Evolutionary conservation across 1,140 invertebrate species (phyloP).

Genomic region (Zaprionus taronus): DNA sequence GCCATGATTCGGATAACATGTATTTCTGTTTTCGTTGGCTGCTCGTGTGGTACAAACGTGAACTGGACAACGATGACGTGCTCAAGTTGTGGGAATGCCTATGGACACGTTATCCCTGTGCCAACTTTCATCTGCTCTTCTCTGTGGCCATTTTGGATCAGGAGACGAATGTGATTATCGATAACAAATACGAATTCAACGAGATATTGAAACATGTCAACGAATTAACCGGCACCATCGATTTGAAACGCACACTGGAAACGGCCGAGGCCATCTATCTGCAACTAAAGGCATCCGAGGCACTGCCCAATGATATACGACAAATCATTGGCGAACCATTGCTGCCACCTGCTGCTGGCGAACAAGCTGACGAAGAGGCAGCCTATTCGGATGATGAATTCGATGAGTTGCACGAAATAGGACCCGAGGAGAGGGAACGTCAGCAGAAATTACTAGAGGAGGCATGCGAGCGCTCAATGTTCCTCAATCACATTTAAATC

Average conservation of each 20-base stretch:
- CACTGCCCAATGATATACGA: constrained; percentile 89
- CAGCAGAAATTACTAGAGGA: constrained; percentile 73
- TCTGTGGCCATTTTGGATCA: constrained; percentile 95
- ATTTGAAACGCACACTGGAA: constrained; percentile 91
- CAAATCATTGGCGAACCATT: constrained; percentile 88
- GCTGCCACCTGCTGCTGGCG: constrained; percentile 56
- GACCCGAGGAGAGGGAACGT: constrained; percentile 70
- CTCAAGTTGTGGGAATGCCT: constrained; percentile 93
- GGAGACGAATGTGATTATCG: constrained; percentile 94
- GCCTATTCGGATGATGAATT: constrained; percentile 76
- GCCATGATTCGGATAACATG: constrained; percentile 98
- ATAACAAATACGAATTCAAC: constrained; percentile 96
- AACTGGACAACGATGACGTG: constrained; percentile 90
- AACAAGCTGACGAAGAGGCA: constrained; percentile 49
- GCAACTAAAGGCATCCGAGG: constrained; percentile 90
- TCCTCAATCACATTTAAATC: constrained; percentile 58
- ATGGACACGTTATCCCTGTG: constrained; percentile 96
- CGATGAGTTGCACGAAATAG: constrained; percentile 66
- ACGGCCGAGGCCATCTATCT: constrained; percentile 95
- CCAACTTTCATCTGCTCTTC: constrained; percentile 96
- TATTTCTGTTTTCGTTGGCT: constrained; percentile 99
- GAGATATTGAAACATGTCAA: constrained; percentile 99
- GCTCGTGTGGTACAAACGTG: constrained; percentile 93
- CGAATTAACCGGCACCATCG: constrained; percentile 93
- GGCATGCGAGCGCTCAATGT: constrained; percentile 77